Evolutionary conservation across 2,113 vertebrate species (phyloP).

Genomic region (Colius striatus): DNA sequence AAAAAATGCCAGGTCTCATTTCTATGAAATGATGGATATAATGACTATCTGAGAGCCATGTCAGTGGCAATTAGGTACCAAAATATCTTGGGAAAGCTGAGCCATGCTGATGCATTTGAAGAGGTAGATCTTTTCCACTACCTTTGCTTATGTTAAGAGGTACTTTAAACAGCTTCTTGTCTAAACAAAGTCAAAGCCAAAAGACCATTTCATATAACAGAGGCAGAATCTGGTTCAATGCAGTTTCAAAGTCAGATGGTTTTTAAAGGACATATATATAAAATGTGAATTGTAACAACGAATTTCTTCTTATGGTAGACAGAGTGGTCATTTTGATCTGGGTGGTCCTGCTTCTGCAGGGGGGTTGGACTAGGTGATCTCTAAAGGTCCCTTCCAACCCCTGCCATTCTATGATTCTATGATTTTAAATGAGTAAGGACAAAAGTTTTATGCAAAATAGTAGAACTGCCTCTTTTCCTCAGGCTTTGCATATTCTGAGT

Average conservation of each 20-base stretch:
- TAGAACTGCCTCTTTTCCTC: neutral
- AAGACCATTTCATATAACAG: neutral
- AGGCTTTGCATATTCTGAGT: neutral
- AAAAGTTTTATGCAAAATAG: neutral
- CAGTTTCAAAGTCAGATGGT: neutral
- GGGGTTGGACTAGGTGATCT: too few species aligned
- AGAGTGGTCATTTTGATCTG: neutral
- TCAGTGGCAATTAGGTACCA: neutral
- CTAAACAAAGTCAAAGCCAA: neutral
- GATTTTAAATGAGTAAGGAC: neutral
- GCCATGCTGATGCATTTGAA: neutral
- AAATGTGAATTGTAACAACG: neutral
- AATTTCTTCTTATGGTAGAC: neutral
- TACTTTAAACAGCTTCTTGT: neutral
- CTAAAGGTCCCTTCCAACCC: too few species aligned
- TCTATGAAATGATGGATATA: neutral
- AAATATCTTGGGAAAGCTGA: neutral
- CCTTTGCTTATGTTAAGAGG: neutral
- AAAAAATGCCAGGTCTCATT: neutral
- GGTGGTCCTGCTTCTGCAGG: too few species aligned
- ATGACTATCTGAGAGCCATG: neutral
- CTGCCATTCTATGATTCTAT: too few species aligned
- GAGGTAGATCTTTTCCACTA: neutral
- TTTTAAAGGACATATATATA: neutral
- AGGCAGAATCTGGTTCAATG: neutral